A percentile compares a stretch with the other conserved stretches of the same genome.
phyloP scores from a whole-genome alignment of 2,888 invertebrate genomes.

The Tiliacea citrago region DNA sequence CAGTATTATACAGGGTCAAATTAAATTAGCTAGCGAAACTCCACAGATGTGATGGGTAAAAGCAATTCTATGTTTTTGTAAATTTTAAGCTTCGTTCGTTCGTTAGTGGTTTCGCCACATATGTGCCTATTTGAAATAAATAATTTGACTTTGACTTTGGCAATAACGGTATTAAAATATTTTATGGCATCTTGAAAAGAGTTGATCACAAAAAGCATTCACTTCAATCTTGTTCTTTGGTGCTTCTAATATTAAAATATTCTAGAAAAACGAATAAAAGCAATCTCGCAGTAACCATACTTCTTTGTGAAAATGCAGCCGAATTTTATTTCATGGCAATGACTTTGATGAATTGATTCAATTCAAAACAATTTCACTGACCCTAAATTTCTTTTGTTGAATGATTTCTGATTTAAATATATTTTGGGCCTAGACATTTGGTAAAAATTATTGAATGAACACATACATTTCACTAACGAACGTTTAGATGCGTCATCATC shows the following conservation, averaged over 20 bases:
- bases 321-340: constrained; percentile 21
- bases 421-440: not conserved
- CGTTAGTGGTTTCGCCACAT: too few relatives aligned
- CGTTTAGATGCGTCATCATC: too few relatives aligned
- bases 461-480: constrained; percentile 4
- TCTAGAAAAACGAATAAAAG: constrained; percentile 21
- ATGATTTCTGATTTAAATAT: constrained; percentile 24
- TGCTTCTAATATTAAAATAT: constrained; percentile 13
- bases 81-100: too few relatives aligned
- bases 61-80: too few relatives aligned
- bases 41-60: too few relatives aligned
- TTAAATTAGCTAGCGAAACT: too few relatives aligned
- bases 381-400: constrained; percentile 10
- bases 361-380: constrained; percentile 34
- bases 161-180: too few relatives aligned
- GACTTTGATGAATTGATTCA: constrained; percentile 37
- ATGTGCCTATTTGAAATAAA: too few relatives aligned
- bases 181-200: constrained; percentile 6
- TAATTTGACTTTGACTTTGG: too few relatives aligned
- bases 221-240: constrained; percentile 10
- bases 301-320: constrained; percentile 33
- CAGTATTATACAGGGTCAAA: too few relatives aligned
- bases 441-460: not conserved
- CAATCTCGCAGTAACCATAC: constrained; percentile 18
- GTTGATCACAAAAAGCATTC: constrained; percentile 12